phyloP scores from a whole-genome alignment of 2,888 invertebrate genomes.

The Adelognathus sp. region DNA sequence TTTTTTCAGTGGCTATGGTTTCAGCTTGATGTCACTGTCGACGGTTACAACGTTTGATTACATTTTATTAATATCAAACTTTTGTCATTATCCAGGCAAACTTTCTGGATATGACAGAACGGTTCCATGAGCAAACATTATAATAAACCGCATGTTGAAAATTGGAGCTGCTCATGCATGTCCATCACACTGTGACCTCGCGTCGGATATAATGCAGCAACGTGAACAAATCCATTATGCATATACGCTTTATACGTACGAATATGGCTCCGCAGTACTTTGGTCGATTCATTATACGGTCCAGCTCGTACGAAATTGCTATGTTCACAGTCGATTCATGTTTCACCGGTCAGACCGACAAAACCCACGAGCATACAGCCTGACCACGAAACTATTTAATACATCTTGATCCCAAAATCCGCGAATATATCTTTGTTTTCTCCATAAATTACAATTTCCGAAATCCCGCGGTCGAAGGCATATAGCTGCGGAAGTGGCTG shows the following conservation, averaged over 20 bases:
- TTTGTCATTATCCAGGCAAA: not conserved
- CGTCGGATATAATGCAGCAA: not conserved
- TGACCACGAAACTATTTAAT: not conserved
- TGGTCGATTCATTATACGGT: slow-evolving; percentile 13
- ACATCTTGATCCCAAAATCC: not conserved
- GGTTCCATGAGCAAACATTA: not conserved
- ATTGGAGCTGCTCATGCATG: not conserved
- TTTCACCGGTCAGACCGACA: not conserved
- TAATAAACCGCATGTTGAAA: not conserved
- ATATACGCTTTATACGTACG: slow-evolving; percentile 4
- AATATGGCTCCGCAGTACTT: slow-evolving; percentile 1
- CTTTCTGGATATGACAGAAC: not conserved
- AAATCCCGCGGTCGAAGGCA: not conserved
- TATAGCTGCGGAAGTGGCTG: not conserved
- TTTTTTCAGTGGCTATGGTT: too few relatives aligned
- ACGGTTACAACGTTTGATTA: not conserved
- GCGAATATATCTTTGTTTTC: not conserved
- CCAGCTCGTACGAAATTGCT: not conserved
- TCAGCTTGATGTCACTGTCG: too few relatives aligned
- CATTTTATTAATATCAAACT: not conserved
- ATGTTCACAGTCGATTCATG: slow-evolving; percentile 3
- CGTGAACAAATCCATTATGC: slow-evolving; percentile 16
- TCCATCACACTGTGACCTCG: not conserved
- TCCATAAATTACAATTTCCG: not conserved
- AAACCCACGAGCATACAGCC: not conserved